Base-by-base conservation (phyloP, 2,888 invertebrate species). In the Blastobasis lacticolella region DNA sequence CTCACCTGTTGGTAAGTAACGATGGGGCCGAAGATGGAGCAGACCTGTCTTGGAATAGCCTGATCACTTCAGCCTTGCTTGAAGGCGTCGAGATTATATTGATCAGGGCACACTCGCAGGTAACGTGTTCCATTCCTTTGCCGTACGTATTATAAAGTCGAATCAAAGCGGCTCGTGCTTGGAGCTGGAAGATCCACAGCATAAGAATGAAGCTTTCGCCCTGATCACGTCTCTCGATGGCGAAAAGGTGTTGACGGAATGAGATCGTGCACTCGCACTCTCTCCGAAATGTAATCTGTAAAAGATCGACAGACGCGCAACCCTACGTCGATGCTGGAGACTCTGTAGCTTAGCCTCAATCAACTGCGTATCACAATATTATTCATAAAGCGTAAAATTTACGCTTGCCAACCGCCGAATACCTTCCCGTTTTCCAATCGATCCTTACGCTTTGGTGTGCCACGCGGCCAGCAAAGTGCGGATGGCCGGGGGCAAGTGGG, bases 401-500 rank as follows among this genome's bases (percentile, higher is more conserved):
- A n/a, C n/a, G 6, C 1, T 23, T 41, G n/a, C 42, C 36, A 45
- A 1, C 8, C 3, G 36, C 6, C 4, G 23, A 45, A 10, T 36
- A 5, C 4, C 10, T 3, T 8, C 10, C 36, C 0, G 1, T 45
- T 9, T 8, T 37, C 45, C 7, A 9, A 36, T 7, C 37, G 37
- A 49, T 43, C 44, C n/a, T 59, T 65, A 66, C 73, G 42, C 5
- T 9, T 57, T 73, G 59, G 73, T 81, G 75, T 77, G 55, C 77
- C 52, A 51, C 49, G n/a, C 37, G 9, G 54, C 61, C 67, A 63
- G 63, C 64, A 73, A 77, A 84, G 83, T 83, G 82, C 72, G 77
- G 79, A 86, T 80, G 66, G 84, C 86, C 85, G 71, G 78, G 76
- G 84, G 86, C 86, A 77, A 86, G 76, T 78, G 79, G 85, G 85